Evolutionary conservation across 2,888 invertebrate species (phyloP).

Genomic region (Drosophila koepferae): DNA sequence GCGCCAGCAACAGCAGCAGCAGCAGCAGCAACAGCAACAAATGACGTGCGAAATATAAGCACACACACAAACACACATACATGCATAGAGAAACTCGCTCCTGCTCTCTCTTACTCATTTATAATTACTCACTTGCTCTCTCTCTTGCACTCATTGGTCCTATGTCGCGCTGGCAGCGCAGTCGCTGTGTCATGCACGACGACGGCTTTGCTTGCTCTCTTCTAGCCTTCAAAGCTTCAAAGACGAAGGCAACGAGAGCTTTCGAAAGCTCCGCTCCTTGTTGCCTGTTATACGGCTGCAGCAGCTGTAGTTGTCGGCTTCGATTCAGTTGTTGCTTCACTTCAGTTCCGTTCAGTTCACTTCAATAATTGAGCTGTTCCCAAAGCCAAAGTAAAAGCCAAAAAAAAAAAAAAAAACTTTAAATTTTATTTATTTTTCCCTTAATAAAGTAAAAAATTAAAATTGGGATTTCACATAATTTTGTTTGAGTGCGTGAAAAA

Average conservation of each 20-base stretch:
- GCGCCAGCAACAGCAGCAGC: conserved; percentile 48
- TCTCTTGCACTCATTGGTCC: background rate
- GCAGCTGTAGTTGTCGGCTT: conserved; percentile 60
- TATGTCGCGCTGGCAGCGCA: conserved; percentile 45
- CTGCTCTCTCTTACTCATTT: background rate
- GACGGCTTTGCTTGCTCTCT: conserved; percentile 19
- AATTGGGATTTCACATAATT: conserved; percentile 8
- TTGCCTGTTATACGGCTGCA: conserved; percentile 30
- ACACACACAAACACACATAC: conserved; percentile 4
- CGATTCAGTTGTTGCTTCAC: conserved; percentile 77
- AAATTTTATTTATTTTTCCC: conserved; percentile 5
- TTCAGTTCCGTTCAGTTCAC: conserved; percentile 70
- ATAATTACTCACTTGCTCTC: background rate
- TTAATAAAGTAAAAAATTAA: background rate
- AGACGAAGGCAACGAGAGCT: background rate
- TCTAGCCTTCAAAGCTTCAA: conserved; percentile 44
- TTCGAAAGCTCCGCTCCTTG: conserved; percentile 32
- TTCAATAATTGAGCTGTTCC: conserved; percentile 27
- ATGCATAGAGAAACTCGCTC: background rate
- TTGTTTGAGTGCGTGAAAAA: conserved; percentile 8
- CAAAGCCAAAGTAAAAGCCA: conserved; percentile 3
- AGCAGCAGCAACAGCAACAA: conserved; percentile 18
- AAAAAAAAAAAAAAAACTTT: background rate
- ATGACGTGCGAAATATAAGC: conserved; percentile 62
- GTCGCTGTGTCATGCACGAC: conserved; percentile 47